Evolutionary conservation across 2,113 vertebrate genomes (phyloP).

Genomic region (Thamnophis sirtalis): DNA sequence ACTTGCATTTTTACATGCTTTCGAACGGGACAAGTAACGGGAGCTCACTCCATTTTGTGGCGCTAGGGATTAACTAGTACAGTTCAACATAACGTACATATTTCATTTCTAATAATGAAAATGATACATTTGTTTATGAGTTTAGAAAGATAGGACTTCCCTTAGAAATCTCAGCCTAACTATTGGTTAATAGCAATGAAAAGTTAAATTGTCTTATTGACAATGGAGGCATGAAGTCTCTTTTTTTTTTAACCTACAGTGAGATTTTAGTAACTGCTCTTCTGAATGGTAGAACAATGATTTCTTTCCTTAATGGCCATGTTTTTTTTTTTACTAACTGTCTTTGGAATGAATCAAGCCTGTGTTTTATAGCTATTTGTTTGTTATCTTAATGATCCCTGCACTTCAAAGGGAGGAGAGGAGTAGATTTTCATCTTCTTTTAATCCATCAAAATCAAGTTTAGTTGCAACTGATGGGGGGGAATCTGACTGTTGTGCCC

Average conservation of each 20-base stretch:
- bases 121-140: conserved; percentile 52
- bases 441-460: conserved; percentile 85
- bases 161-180: conserved; percentile 32
- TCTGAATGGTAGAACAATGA: conserved; percentile 8
- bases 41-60: too few relatives aligned
- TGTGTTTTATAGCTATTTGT: conserved; percentile 45
- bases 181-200: conserved; percentile 17
- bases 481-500: conserved; percentile 60
- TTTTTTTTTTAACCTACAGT: not conserved
- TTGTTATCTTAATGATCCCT: conserved; percentile 58
- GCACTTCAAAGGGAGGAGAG: conserved; percentile 41
- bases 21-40: too few relatives aligned
- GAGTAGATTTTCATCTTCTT: conserved; percentile 66
- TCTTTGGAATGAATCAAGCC: conserved; percentile 25
- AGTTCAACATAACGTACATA: conserved; percentile 42
- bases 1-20: too few relatives aligned
- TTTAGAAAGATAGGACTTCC: conserved; percentile 44
- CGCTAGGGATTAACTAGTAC: not conserved
- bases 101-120: conserved; percentile 41
- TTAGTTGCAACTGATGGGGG: conserved; percentile 72
- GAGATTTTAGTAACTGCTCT: conserved; percentile 32
- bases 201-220: conserved; percentile 35
- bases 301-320: conserved; percentile 21
- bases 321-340: not conserved
- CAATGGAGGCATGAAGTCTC: not conserved